phyloP scores from a whole-genome alignment of 2,888 invertebrate species.

The Caenorhabditis auriculariae region DNA sequence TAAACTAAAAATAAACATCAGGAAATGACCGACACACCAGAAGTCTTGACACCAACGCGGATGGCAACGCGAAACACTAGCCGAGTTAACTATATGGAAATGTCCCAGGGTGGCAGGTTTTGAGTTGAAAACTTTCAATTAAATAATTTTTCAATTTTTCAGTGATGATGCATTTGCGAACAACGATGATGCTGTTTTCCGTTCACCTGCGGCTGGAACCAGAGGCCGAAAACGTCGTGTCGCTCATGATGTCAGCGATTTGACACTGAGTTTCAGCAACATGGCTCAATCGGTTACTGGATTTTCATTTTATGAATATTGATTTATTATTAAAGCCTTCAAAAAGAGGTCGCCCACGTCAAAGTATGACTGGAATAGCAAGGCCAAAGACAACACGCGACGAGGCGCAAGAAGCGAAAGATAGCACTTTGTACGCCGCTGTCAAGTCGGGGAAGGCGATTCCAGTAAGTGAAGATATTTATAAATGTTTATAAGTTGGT shows the following conservation, averaged over 20 bases:
- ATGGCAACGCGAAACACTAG: conserved; percentile 36
- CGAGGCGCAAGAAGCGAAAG: conserved; percentile 26
- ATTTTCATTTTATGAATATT: no score
- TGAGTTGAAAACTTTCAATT: no score
- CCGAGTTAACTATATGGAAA: conserved; percentile 37
- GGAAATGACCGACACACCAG: no score
- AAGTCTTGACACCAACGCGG: conserved; percentile 30
- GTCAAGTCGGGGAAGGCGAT: conserved; percentile 47
- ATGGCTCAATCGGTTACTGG: neutral
- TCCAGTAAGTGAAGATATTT: conserved; percentile 13
- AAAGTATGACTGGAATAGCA: conserved; percentile 7
- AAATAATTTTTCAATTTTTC: no score
- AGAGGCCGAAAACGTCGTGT: conserved; percentile 35
- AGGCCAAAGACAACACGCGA: conserved; percentile 15
- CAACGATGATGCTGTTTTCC: conserved; percentile 35
- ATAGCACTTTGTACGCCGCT: conserved; percentile 43
- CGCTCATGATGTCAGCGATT: conserved; percentile 17
- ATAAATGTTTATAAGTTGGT: neutral
- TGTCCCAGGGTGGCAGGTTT: conserved; percentile 8
- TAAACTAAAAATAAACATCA: no score
- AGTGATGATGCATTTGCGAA: neutral
- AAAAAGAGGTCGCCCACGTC: conserved; percentile 1
- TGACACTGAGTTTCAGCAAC: conserved; percentile 12
- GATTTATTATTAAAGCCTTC: no score
- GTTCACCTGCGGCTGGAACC: conserved; percentile 38